Evolutionary conservation across 2,113 vertebrate genomes (phyloP).

Genomic region (Atlantisia rogersi): DNA sequence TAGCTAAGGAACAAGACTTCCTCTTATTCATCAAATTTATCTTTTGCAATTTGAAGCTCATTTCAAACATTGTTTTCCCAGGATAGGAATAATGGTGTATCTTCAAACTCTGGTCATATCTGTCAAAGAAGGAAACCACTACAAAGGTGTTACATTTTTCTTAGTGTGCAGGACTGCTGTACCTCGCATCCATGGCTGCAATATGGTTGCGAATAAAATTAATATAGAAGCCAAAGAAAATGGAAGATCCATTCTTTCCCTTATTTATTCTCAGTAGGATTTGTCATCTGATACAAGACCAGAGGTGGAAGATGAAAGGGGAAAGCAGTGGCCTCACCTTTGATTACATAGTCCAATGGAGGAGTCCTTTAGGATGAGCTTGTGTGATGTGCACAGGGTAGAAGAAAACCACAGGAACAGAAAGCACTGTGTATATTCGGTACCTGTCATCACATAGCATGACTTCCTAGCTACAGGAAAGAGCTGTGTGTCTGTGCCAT

Average conservation of each 20-base stretch:
- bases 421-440: neutral
- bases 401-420: neutral
- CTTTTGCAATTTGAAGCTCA: neutral
- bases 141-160: neutral
- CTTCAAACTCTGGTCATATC: neutral
- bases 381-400: neutral
- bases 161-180: neutral
- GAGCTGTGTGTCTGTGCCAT: neutral
- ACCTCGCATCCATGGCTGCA: neutral
- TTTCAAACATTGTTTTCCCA: neutral
- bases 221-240: neutral
- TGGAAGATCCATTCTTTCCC: neutral
- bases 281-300: neutral
- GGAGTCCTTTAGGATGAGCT: neutral
- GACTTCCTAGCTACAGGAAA: neutral
- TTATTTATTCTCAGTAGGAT: neutral
- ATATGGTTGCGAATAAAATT: neutral
- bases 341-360: neutral
- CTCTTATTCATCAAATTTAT: neutral
- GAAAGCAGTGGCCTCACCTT: neutral
- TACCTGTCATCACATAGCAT: neutral
- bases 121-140: neutral
- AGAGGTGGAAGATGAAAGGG: neutral
- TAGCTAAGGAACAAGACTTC: neutral
- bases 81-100: neutral